Evolutionary conservation across 2,113 vertebrate species (phyloP).

Genomic region (Poecilia latipinna): DNA sequence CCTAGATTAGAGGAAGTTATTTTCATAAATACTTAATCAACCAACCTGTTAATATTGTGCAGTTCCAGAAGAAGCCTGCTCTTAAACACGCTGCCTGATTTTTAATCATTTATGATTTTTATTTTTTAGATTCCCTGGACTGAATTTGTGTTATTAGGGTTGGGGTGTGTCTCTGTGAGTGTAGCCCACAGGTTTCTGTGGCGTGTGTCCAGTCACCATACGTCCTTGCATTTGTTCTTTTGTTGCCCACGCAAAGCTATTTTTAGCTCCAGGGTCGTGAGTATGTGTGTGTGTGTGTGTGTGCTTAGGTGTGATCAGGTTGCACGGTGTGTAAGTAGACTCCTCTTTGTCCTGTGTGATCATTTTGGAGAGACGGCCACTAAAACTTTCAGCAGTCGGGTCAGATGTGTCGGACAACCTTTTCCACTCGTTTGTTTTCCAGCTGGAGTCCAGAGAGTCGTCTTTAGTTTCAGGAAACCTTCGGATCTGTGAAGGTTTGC

Average conservation of each 20-base stretch:
- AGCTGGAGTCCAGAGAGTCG: neutral
- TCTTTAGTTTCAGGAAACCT: neutral
- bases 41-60: neutral
- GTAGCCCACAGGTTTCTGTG: slow-evolving; percentile 2
- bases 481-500: neutral
- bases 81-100: neutral
- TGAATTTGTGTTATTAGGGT: neutral
- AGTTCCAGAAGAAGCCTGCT: slow-evolving; percentile 9
- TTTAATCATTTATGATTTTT: neutral
- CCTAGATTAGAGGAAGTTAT: neutral
- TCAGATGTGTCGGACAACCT: slow-evolving; percentile 54
- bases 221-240: slow-evolving; percentile 52
- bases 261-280: slow-evolving; percentile 67
- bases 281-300: slow-evolving; percentile 32
- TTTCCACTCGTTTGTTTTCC: slow-evolving; percentile 39
- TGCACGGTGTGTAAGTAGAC: slow-evolving; percentile 75
- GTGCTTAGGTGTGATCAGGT: slow-evolving; percentile 52
- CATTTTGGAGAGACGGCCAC: slow-evolving; percentile 73
- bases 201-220: slow-evolving; percentile 62
- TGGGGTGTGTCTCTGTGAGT: slow-evolving; percentile 28
- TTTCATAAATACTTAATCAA: no score
- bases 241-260: slow-evolving; percentile 73
- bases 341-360: slow-evolving; percentile 76
- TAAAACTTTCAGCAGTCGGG: slow-evolving; percentile 77
- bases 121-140: neutral